Evolutionary conservation across 2,888 invertebrate species (phyloP).

Genomic region (Glyphotaelius pellucidus): DNA sequence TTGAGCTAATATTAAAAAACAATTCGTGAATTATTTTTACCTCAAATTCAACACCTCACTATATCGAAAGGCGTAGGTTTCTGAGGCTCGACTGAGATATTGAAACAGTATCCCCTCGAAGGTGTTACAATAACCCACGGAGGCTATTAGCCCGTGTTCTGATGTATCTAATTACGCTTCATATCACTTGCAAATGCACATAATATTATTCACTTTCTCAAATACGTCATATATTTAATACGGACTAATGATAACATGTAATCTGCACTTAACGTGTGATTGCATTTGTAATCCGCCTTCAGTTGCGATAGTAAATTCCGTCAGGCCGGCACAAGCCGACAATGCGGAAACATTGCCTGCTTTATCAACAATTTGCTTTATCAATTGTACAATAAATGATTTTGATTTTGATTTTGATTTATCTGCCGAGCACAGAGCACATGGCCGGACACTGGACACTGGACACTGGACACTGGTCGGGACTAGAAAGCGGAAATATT

Average conservation of each 20-base stretch:
- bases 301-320: conserved; percentile 29
- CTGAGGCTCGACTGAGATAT: not conserved
- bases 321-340: conserved; percentile 49
- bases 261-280: conserved; percentile 24
- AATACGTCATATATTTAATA: not conserved
- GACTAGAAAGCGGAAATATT: not conserved
- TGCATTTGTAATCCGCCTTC: conserved; percentile 13
- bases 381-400: too few relatives aligned
- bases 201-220: not conserved
- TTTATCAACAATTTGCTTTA: too few relatives aligned
- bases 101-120: not conserved
- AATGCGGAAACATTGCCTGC: conserved; percentile 58
- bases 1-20: too few relatives aligned
- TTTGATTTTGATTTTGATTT: too few relatives aligned
- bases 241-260: not conserved
- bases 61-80: not conserved
- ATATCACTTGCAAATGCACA: not conserved
- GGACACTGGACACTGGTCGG: not conserved
- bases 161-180: not conserved
- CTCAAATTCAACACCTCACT: too few relatives aligned
- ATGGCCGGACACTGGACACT: not conserved
- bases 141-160: conserved; percentile 3
- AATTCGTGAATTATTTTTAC: too few relatives aligned
- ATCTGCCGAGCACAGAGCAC: too few relatives aligned
- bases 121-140: conserved; percentile 20